These are phyloP conservation scores for Ammodramus savannarum DNA, from an alignment of 2,113 vertebrate species.

Conservation along the genomic window DNA sequence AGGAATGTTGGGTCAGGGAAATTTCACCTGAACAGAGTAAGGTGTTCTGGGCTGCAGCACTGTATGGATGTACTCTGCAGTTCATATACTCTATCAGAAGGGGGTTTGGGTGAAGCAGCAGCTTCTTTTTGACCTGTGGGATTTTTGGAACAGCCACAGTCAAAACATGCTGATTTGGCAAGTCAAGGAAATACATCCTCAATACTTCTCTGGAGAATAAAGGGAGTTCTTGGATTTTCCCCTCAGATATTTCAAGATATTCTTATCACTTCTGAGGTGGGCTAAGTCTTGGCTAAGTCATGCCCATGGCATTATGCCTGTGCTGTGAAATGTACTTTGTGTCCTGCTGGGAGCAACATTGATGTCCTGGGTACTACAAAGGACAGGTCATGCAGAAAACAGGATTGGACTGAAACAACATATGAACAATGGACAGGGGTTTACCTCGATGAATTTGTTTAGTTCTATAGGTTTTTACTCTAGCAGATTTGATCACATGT, in stretches of 20 bases:
- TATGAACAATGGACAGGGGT: neutral
- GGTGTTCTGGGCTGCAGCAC: neutral
- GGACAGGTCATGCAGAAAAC: neutral
- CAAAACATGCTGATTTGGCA: neutral
- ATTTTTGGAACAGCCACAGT: neutral
- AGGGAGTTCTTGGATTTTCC: rapidly evolving
- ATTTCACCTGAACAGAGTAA: neutral
- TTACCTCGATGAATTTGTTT: neutral
- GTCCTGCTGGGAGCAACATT: neutral
- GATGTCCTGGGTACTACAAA: neutral
- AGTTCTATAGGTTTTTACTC: neutral
- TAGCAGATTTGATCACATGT: neutral
- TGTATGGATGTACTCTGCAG: neutral
- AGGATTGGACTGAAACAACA: neutral
- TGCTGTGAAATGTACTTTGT: neutral
- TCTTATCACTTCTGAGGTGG: neutral
- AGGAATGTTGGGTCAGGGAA: neutral
- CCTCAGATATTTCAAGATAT: neutral
- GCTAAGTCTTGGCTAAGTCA: neutral
- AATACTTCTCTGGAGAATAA: neutral
- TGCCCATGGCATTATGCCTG: too few relatives aligned
- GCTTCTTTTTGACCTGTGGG: neutral
- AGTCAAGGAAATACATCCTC: neutral
- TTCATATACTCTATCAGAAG: rapidly evolving
- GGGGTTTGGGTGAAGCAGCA: neutral